Base-by-base conservation (phyloP, 1,140 invertebrate genomes). In the Trinorchestia longiramus region DNA sequence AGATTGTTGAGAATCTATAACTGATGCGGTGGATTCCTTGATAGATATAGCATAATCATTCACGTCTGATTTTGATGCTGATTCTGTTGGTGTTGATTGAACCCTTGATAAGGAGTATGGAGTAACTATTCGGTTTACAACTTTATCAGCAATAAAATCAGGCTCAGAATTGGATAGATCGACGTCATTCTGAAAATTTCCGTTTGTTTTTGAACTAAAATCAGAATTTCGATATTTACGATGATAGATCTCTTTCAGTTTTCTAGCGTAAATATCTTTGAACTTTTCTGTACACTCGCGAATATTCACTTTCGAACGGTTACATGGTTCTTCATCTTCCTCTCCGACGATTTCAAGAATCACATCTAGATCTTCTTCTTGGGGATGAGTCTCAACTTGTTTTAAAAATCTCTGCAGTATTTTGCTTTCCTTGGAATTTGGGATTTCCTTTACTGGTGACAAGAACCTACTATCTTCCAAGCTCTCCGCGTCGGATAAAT, bases 251-350 rank as follows among this genome's bases (percentile, higher is more conserved):
- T 94, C 92, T 94, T 45, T 94, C 44, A 94, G 40, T 47, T 94
- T 94, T 94, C 43, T 43, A 43, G 92, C 92, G n/a, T 94, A 94
- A 47, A 94, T 94, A 43, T 94, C 92, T 40, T 94, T 94, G 41
- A 94, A 94, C 40, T 94, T 94, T 40, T 94, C 92, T 11, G 92
- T 94, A 40, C 92, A 94, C 44, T 94, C 92, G 4, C 92, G 6
- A n/a, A 94, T 94, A 43, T 94, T 94, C 1, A 94, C 44, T 94
- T 45, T 94, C 11, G 92, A 94, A 43, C 92, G 43, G 44, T 40
- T 94, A 36, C 92, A 94, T 0, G 92, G 92, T 45, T 94, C 92
- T 94, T 94, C 92, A 40, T 94, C 92, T 94, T 94, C 92, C n/a
- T 94, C 92, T 43, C 92, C 92, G 0, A 94, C 92, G 40, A 94